Conservation (phyloP, 1,140 invertebrate genomes). For the Drosophila lowei region DNA sequence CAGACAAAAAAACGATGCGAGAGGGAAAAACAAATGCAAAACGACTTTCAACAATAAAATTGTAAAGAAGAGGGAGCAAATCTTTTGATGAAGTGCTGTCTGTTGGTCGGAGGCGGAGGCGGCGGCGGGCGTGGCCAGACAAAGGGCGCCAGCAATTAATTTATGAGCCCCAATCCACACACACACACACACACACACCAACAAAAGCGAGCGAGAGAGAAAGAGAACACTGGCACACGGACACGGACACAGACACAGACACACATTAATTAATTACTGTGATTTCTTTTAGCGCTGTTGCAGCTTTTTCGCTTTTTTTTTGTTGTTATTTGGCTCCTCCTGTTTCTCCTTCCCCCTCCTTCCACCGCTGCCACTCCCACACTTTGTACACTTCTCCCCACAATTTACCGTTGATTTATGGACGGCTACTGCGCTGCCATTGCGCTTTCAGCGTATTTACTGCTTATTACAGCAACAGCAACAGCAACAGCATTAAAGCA, state of each 20-base stretch:
- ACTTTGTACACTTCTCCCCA: background rate
- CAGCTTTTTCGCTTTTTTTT: conserved; percentile 19
- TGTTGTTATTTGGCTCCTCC: conserved; percentile 10
- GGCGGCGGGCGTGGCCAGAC: conserved; percentile 43
- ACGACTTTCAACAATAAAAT: conserved; percentile 45
- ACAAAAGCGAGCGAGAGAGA: background rate
- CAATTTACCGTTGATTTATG: conserved; percentile 45
- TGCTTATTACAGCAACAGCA: conserved; percentile 37
- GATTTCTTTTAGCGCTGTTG: conserved; percentile 68
- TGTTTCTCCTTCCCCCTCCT: conserved; percentile 1
- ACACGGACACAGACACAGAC: conserved; percentile 26
- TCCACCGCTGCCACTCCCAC: conserved; percentile 10
- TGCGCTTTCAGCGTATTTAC: conserved; percentile 47
- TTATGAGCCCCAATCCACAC: conserved; percentile 59
- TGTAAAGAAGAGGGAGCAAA: conserved; percentile 21
- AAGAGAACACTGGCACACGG: conserved; percentile 25
- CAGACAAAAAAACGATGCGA: too few relatives aligned
- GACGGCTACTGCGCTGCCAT: conserved; percentile 29
- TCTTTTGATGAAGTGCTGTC: conserved; percentile 72
- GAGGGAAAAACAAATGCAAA: conserved; percentile 29
- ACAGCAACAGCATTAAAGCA: conserved; percentile 12
- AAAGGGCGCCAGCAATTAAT: conserved; percentile 69
- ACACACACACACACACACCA: conserved; percentile 15
- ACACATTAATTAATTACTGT: conserved; percentile 78
- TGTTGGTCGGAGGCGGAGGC: background rate